phyloP scores from a whole-genome alignment of 2,797 vertebrate genomes.

The Scyliorhinus canicula region DNA sequence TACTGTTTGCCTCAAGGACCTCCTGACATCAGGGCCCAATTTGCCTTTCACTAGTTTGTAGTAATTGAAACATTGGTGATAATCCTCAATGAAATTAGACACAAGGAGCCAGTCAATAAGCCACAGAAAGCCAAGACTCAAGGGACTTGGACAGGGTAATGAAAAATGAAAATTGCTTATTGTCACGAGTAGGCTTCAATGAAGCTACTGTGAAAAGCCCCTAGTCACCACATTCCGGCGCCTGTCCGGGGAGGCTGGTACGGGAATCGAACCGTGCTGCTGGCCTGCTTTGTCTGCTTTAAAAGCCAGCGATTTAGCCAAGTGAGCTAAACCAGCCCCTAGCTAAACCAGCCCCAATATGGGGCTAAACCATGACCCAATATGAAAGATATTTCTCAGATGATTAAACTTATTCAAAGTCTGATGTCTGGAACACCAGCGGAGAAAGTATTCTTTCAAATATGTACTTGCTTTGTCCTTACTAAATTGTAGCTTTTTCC shows the following conservation, averaged over 20 bases:
- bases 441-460: constrained; percentile 65
- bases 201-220: too few relatives aligned
- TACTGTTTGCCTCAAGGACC: constrained; percentile 7
- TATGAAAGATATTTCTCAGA: constrained; percentile 72
- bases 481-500: neutral
- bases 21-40: neutral
- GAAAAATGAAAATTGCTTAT: too few relatives aligned
- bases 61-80: constrained; percentile 80
- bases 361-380: too few relatives aligned
- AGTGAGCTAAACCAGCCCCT: too few relatives aligned
- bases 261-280: too few relatives aligned
- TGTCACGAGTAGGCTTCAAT: too few relatives aligned
- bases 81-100: constrained; percentile 70
- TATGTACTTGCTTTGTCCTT: neutral
- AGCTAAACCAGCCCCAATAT: too few relatives aligned
- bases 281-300: too few relatives aligned
- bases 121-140: constrained; percentile 49
- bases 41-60: constrained; percentile 38
- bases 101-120: constrained; percentile 67
- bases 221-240: too few relatives aligned
- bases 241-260: too few relatives aligned
- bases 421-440: constrained; percentile 78
- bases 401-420: constrained; percentile 85
- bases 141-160: constrained; percentile 57
- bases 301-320: too few relatives aligned